These are phyloP conservation scores for Heliconius hortense DNA, from an alignment of 2,888 invertebrate genomes.

Conservation along the genomic window DNA sequence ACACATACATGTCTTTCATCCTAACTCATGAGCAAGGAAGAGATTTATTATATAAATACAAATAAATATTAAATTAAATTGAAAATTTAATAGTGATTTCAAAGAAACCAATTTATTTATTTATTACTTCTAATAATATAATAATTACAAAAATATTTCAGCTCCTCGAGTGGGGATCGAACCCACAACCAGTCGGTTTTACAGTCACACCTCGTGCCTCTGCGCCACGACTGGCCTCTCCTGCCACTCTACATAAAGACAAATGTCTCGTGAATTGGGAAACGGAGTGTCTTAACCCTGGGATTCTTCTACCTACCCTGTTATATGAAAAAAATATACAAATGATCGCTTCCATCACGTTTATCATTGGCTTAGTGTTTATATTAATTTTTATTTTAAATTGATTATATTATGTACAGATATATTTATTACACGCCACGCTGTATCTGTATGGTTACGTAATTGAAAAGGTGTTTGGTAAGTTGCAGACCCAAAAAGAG, in stretches of 20 bases:
- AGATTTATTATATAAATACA: background rate
- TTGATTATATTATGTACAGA: background rate
- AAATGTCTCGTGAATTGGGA: background rate
- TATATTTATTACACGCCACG: no score
- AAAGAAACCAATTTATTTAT: background rate
- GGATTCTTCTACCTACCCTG: background rate
- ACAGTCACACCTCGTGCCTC: no score
- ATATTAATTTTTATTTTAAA: background rate
- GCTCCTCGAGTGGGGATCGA: no score
- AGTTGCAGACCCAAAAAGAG: background rate
- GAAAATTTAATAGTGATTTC: background rate
- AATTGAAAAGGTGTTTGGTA: background rate
- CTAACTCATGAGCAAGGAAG: background rate
- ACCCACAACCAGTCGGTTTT: no score
- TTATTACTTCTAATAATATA: background rate
- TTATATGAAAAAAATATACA: background rate
- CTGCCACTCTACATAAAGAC: background rate
- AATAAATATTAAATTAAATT: background rate
- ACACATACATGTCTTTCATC: background rate
- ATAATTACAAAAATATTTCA: no score
- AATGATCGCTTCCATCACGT: background rate
- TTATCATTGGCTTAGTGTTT: background rate
- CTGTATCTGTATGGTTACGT: background rate
- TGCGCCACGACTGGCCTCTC: no score
- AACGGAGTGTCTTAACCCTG: background rate